Conservation (phyloP, 2,113 vertebrate genomes). For the Hippocampus barbouri region DNA sequence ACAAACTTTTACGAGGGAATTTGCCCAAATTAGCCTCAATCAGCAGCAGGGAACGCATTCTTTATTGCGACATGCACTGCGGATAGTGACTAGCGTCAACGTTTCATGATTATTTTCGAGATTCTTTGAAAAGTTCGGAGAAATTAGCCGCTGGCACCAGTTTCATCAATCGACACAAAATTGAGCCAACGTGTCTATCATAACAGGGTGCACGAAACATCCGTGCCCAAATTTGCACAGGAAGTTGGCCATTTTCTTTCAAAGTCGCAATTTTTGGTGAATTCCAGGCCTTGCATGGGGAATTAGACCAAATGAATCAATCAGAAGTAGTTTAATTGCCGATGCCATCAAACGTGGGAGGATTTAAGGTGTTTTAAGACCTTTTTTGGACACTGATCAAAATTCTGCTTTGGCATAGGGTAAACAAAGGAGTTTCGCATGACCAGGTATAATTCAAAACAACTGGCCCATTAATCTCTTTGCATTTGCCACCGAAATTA, state of each 20-base stretch:
- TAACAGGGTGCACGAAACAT: background rate
- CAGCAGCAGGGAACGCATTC: no score
- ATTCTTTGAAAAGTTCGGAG: no score
- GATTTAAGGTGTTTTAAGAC: background rate
- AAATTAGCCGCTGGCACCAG: background rate
- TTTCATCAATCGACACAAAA: background rate
- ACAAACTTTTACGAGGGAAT: no score
- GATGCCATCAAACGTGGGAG: no score
- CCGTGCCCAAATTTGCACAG: background rate
- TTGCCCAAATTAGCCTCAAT: no score
- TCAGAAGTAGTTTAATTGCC: no score
- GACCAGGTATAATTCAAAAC: background rate
- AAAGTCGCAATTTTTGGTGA: background rate
- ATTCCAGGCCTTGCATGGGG: background rate
- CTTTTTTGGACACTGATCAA: background rate
- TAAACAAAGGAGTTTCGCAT: background rate
- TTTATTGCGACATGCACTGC: no score
- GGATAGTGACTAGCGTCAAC: no score
- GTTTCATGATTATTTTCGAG: no score
- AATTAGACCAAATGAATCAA: background rate
- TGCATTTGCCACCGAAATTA: background rate
- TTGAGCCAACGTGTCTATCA: background rate
- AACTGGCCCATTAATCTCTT: conserved; percentile 4
- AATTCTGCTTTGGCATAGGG: background rate
- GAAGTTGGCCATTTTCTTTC: background rate